phyloP scores from a whole-genome alignment of 2,797 vertebrate genomes.

The Merluccius polli region DNA sequence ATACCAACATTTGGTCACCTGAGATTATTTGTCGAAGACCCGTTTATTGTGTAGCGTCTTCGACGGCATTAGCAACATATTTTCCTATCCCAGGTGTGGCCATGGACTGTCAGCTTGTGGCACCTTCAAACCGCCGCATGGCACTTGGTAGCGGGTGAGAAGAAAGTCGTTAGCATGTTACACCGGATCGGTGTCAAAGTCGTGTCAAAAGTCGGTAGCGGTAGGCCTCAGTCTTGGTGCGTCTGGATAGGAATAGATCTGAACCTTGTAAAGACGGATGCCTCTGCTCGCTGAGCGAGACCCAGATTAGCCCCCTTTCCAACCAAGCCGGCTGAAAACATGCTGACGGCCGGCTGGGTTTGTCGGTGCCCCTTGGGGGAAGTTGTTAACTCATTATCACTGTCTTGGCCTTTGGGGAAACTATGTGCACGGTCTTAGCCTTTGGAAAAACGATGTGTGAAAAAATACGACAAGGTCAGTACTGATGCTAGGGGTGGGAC shows the following conservation, averaged over 20 bases:
- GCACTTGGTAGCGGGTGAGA: conserved; percentile 37
- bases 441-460: conserved; percentile 31
- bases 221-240: conserved; percentile 45
- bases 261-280: conserved; percentile 20
- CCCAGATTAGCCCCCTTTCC: conserved; percentile 44
- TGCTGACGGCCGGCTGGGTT: conserved; percentile 41
- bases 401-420: conserved; percentile 23
- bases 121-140: conserved; percentile 26
- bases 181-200: conserved; percentile 53
- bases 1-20: background rate
- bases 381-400: conserved; percentile 62
- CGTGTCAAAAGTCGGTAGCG: conserved; percentile 42
- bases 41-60: background rate
- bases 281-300: conserved; percentile 34
- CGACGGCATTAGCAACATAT: background rate
- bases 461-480: conserved; percentile 22
- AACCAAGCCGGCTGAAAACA: conserved; percentile 41
- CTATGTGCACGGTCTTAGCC: background rate
- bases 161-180: conserved; percentile 60
- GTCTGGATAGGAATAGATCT: conserved; percentile 62
- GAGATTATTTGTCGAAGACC: background rate
- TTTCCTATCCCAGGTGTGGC: background rate
- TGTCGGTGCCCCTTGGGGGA: conserved; percentile 34
- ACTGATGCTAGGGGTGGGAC: background rate
- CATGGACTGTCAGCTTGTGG: conserved; percentile 14